Conservation (phyloP, 2,113 vertebrate genomes). For the Macaca mulatta region DNA sequence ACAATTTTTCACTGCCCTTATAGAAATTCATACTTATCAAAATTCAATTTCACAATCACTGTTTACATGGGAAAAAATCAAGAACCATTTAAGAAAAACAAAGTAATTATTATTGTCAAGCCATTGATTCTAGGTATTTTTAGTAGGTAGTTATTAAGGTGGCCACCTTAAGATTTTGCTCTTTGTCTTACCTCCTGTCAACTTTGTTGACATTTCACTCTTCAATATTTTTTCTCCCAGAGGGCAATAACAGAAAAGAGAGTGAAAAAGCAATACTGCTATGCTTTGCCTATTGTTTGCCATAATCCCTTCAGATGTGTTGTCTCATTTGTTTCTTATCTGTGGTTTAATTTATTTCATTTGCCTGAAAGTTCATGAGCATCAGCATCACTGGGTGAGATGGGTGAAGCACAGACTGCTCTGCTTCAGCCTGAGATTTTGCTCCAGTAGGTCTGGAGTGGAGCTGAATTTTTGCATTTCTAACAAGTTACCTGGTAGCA, state of each 20-base stretch:
- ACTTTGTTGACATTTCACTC: not conserved
- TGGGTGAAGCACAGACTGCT: not conserved
- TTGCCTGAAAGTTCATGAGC: not conserved
- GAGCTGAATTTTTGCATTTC: not conserved
- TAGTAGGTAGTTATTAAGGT: not conserved
- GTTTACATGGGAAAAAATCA: not conserved
- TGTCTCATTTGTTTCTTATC: not conserved
- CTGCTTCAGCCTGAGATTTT: not conserved
- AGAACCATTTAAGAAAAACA: slow-evolving; percentile 13
- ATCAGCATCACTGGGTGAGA: not conserved
- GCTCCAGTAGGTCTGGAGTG: not conserved
- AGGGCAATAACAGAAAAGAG: not conserved
- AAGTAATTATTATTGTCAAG: not conserved
- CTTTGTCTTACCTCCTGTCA: not conserved
- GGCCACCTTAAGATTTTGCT: not conserved
- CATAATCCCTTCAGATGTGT: not conserved
- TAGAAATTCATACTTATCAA: not conserved
- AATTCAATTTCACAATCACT: slow-evolving; percentile 54
- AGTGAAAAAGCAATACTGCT: not conserved
- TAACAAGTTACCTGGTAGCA: not conserved
- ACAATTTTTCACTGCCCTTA: not conserved
- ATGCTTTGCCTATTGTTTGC: not conserved
- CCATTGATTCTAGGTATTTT: slow-evolving; percentile 9
- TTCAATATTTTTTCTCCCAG: not conserved
- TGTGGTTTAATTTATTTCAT: not conserved